Percentiles rank a stretch among this genome's conserved stretches.
Evolutionary conservation across 2,113 vertebrate species (phyloP).

Genomic region (Bettongia penicillata): DNA sequence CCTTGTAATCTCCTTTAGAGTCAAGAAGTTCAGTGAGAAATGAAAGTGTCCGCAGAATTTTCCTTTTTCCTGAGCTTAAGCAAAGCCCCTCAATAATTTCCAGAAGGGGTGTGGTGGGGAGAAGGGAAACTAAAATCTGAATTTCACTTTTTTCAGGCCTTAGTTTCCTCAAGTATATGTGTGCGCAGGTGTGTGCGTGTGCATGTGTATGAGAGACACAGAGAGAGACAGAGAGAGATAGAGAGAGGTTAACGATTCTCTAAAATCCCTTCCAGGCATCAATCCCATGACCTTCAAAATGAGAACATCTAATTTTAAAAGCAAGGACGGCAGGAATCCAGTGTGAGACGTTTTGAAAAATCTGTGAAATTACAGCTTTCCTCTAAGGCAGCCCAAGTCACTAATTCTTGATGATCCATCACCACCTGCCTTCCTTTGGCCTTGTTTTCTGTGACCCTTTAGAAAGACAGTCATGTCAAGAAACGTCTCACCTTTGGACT

Average conservation of each 20-base stretch:
- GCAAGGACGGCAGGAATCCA: constrained; percentile 24
- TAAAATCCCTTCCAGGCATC: not conserved
- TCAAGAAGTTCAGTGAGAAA: not conserved
- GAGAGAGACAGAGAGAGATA: not conserved
- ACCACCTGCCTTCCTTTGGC: not conserved
- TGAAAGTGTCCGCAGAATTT: constrained; percentile 6
- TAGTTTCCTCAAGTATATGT: not conserved
- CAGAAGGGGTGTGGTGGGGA: constrained; percentile 29
- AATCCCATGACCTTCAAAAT: not conserved
- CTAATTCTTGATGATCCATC: not conserved
- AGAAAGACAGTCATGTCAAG: not conserved
- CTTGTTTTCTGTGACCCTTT: not conserved
- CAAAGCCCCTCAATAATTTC: constrained; percentile 53
- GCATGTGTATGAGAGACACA: too few relatives aligned
- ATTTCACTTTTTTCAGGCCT: not conserved
- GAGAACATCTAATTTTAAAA: constrained; percentile 45
- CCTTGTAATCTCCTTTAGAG: not conserved
- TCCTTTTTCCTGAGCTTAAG: not conserved
- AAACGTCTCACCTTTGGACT: accelerated
- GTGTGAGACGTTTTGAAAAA: not conserved
- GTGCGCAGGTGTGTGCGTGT: too few relatives aligned
- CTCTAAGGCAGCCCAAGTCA: not conserved
- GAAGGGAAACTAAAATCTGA: constrained; percentile 28
- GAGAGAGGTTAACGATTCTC: not conserved
- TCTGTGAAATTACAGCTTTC: not conserved